These are phyloP conservation scores for Heliconius ethilla DNA, from an alignment of 2,888 invertebrate genomes.

Conservation along the genomic window DNA sequence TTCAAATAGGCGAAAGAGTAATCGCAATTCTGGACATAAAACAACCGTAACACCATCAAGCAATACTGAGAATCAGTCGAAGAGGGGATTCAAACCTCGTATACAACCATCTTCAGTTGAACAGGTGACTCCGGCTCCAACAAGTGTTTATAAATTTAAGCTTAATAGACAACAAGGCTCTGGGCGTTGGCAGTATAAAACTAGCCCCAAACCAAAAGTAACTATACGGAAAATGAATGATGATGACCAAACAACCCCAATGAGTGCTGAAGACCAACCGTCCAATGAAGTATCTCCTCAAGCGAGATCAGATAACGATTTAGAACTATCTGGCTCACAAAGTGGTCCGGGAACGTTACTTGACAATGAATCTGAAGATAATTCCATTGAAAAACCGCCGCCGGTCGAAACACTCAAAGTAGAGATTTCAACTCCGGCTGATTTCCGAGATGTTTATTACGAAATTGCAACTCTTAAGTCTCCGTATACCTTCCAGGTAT, in stretches of 20 bases:
- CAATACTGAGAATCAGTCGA: slow-evolving; percentile 71
- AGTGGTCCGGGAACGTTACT: slow-evolving; percentile 82
- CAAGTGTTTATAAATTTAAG: slow-evolving; percentile 90
- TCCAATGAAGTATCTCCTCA: slow-evolving; percentile 81
- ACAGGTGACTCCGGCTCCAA: slow-evolving; percentile 72
- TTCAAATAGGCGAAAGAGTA: slow-evolving; percentile 79
- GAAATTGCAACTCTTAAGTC: slow-evolving; percentile 95
- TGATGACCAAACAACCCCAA: slow-evolving; percentile 77
- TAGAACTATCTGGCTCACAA: slow-evolving; percentile 88
- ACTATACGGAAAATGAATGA: slow-evolving; percentile 87
- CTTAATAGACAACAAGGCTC: slow-evolving; percentile 90
- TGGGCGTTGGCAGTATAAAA: slow-evolving; percentile 95
- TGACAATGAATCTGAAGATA: slow-evolving; percentile 84
- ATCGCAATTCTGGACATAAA: slow-evolving; percentile 72
- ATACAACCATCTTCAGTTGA: slow-evolving; percentile 82
- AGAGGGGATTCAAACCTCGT: slow-evolving; percentile 87
- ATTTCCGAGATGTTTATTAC: slow-evolving; percentile 92
- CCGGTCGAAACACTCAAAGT: slow-evolving; percentile 92
- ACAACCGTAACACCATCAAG: slow-evolving; percentile 69
- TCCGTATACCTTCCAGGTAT: slow-evolving; percentile 94
- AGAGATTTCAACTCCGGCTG: slow-evolving; percentile 93
- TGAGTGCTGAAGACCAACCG: slow-evolving; percentile 73
- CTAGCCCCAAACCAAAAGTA: slow-evolving; percentile 92
- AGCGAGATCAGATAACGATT: slow-evolving; percentile 83
- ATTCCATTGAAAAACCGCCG: slow-evolving; percentile 84